phyloP scores from a whole-genome alignment of 2,888 invertebrate species.

The Digitonthophagus gazella region DNA sequence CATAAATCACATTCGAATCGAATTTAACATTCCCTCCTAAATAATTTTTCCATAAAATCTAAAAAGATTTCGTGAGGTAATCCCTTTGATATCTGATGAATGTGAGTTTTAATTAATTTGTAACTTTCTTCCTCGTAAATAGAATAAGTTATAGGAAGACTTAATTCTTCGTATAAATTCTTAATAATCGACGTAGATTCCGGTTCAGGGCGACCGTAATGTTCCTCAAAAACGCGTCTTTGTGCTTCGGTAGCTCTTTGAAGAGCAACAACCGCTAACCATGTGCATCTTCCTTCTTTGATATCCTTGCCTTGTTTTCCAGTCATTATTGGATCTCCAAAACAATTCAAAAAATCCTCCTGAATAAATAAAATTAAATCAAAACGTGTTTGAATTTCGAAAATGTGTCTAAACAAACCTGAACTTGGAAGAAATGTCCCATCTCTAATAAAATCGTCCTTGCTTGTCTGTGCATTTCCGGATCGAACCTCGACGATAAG shows the following conservation, averaged over 20 bases:
- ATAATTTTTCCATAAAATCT: conserved; percentile 78
- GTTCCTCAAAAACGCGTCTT: conserved; percentile 68
- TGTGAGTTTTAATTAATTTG: conserved; percentile 77
- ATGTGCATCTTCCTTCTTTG: conserved; percentile 93
- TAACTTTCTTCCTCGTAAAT: conserved; percentile 84
- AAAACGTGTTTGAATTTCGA: neutral
- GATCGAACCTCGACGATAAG: conserved; percentile 71
- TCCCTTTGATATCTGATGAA: conserved; percentile 79
- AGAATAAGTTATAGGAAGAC: conserved; percentile 72
- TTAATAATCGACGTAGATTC: conserved; percentile 69
- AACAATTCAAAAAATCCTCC: conserved; percentile 90
- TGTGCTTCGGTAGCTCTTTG: conserved; percentile 73
- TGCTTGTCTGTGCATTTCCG: conserved; percentile 73
- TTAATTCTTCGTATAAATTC: conserved; percentile 73
- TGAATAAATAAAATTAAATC: conserved; percentile 44
- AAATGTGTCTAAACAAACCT: conserved; percentile 54
- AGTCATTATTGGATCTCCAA: conserved; percentile 78
- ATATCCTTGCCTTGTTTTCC: conserved; percentile 94
- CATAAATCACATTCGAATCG: neutral
- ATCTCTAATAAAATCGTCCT: conserved; percentile 82
- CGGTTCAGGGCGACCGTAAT: conserved; percentile 68
- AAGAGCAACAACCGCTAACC: conserved; percentile 88
- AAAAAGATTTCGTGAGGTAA: conserved; percentile 80
- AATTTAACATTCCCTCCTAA: conserved; percentile 58
- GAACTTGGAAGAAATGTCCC: conserved; percentile 95